Percentiles rank a stretch among this genome's conserved stretches.
Conservation (phyloP, 2,113 vertebrate species). For the Coryphaenoides rupestris region DNA sequence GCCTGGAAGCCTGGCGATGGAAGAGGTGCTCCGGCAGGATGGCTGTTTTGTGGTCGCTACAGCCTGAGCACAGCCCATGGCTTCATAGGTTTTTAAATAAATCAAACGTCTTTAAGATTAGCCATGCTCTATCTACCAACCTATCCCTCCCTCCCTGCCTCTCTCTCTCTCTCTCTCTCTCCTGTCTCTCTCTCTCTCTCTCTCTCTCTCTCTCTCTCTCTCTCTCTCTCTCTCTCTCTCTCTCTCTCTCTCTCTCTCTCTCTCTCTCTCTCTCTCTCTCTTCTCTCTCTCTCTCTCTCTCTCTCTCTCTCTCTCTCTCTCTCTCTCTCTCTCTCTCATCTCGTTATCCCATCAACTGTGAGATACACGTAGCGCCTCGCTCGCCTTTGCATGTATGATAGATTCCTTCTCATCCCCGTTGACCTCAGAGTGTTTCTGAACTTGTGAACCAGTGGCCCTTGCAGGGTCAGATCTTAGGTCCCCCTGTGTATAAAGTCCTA, state of each 20-base stretch:
- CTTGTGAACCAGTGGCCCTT: conserved; percentile 60
- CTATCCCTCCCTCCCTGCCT: conserved; percentile 39
- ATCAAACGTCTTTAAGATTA: conserved; percentile 72
- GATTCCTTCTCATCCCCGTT: no score
- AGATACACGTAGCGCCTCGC: no score
- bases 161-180: conserved; percentile 44
- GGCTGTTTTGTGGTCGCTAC: no score
- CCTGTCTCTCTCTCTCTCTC: no score
- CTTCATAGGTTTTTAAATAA: conserved; percentile 74
- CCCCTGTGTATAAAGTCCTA: not conserved
- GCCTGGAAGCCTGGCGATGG: conserved; percentile 30
- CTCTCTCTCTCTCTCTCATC: conserved; percentile 19
- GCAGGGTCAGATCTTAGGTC: conserved; percentile 23
- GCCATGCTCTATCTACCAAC: conserved; percentile 65
- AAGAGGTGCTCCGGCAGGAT: conserved; percentile 37
- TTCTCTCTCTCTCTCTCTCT: not conserved
- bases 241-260: conserved; percentile 11
- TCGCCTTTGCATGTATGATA: no score
- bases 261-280: conserved; percentile 13
- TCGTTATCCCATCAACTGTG: no score
- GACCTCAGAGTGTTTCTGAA: conserved; percentile 44
- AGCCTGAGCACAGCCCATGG: conserved; percentile 53
- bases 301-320: not conserved
- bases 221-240: conserved; percentile 1
- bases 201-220: conserved; percentile 10